Evolutionary conservation across 1,140 invertebrate genomes (phyloP).

Genomic region (Zaprionus africanus): DNA sequence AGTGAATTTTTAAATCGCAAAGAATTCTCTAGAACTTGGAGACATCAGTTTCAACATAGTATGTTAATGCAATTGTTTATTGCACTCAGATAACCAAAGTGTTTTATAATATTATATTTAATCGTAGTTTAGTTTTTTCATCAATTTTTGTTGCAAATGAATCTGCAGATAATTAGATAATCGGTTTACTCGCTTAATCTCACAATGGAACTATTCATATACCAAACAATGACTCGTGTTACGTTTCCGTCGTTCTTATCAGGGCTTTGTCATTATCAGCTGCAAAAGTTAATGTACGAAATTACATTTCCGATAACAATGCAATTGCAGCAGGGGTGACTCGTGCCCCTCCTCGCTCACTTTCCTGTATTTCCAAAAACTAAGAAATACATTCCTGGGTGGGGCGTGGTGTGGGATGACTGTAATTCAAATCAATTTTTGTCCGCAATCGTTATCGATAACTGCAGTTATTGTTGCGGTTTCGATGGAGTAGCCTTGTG

Average conservation of each 20-base stretch:
- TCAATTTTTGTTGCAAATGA: neutral
- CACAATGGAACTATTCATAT: neutral
- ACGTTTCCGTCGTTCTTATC: conserved; percentile 2
- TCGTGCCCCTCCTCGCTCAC: neutral
- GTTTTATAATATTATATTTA: neutral
- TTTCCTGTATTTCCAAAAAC: neutral
- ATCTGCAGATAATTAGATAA: neutral
- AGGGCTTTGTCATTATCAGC: conserved; percentile 8
- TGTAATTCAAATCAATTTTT: conserved; percentile 21
- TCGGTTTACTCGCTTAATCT: neutral
- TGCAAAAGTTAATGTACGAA: conserved; percentile 14
- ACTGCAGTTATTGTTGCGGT: conserved; percentile 16
- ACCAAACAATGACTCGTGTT: neutral
- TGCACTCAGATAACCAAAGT: neutral
- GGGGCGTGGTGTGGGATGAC: neutral
- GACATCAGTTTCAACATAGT: neutral
- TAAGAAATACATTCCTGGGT: conserved; percentile 7
- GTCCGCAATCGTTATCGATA: conserved; percentile 27
- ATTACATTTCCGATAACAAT: conserved; percentile 23
- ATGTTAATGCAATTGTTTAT: neutral
- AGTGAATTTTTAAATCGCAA: neutral
- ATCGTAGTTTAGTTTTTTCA: neutral
- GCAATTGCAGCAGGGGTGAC: conserved; percentile 3
- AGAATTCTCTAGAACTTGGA: neutral
- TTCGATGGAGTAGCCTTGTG: conserved; percentile 8